Evolutionary conservation across 2,797 vertebrate genomes (phyloP).

Genomic region (Acanthopagrus latus): DNA sequence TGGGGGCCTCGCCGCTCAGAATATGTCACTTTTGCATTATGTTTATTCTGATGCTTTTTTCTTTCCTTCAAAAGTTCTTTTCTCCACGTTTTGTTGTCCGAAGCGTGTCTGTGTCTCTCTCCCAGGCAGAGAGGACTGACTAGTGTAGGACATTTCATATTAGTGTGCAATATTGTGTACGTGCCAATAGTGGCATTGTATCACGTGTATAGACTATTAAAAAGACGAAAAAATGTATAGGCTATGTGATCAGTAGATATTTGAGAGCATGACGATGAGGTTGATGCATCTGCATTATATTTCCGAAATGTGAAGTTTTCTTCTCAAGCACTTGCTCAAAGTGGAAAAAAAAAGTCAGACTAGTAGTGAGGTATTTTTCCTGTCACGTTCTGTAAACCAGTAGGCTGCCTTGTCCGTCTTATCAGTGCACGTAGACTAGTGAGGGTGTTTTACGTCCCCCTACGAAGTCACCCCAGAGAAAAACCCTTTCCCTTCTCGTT

Average conservation of each 20-base stretch:
- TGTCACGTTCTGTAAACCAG: constrained; percentile 74
- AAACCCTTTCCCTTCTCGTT: constrained; percentile 4
- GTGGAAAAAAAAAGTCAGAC: constrained; percentile 54
- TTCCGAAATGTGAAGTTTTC: constrained; percentile 81
- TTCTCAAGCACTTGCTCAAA: constrained; percentile 64
- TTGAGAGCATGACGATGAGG: constrained; percentile 77
- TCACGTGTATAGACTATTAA: constrained; percentile 81
- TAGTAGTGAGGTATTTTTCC: constrained; percentile 65
- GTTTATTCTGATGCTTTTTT: constrained; percentile 68
- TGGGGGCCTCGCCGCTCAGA: constrained; percentile 74
- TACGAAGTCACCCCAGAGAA: constrained; percentile 44
- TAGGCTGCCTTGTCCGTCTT: constrained; percentile 72
- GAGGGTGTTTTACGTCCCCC: constrained; percentile 57
- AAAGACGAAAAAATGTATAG: constrained; percentile 73
- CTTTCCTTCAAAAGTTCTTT: constrained; percentile 51
- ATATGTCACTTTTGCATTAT: constrained; percentile 79
- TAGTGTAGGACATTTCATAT: constrained; percentile 78
- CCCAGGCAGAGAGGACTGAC: constrained; percentile 65
- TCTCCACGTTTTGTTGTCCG: constrained; percentile 71
- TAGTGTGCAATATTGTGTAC: constrained; percentile 87
- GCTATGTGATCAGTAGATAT: constrained; percentile 78
- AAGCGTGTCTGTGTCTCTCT: constrained; percentile 62
- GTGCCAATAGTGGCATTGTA: constrained; percentile 81
- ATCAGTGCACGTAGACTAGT: constrained; percentile 66
- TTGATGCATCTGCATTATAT: constrained; percentile 73